These are phyloP conservation scores for Pomatostomus ruficeps DNA, from an alignment of 2,113 vertebrate genomes.

Conservation along the genomic window DNA sequence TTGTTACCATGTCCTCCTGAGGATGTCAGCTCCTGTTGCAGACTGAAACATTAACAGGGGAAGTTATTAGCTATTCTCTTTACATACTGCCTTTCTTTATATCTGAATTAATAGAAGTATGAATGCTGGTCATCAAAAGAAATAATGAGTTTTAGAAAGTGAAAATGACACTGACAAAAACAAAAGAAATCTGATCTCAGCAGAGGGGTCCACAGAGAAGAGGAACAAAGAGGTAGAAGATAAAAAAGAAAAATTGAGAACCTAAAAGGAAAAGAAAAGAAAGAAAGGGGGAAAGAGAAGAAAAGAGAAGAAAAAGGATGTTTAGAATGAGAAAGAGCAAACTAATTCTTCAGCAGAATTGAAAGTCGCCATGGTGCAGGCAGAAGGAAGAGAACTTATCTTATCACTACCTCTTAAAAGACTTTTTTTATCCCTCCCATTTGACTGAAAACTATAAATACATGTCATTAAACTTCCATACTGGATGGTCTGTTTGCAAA, in stretches of 20 bases:
- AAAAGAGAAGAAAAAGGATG: background rate
- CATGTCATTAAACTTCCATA: background rate
- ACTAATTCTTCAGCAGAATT: background rate
- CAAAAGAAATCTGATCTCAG: constrained; percentile 58
- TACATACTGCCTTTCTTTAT: constrained; percentile 46
- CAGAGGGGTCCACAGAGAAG: constrained; percentile 58
- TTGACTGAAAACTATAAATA: background rate
- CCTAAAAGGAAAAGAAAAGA: background rate
- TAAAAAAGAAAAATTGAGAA: constrained; percentile 13
- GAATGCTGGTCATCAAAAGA: constrained; percentile 63
- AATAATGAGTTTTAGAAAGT: constrained; percentile 64
- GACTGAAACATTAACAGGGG: constrained; percentile 30
- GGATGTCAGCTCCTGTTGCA: background rate
- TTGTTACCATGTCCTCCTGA: constrained; percentile 13
- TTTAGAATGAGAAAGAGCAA: background rate
- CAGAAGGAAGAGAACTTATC: background rate
- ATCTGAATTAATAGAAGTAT: constrained; percentile 63
- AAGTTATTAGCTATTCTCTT: constrained; percentile 63
- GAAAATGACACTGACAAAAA: constrained; percentile 66
- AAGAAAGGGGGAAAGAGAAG: background rate
- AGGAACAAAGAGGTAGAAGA: constrained; percentile 53
- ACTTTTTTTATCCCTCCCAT: background rate
- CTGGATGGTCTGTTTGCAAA: background rate
- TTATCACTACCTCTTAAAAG: background rate
- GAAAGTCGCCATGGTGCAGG: background rate